A percentile compares a stretch with the other conserved stretches of the same genome.
These are phyloP conservation scores for Idaea dimidiata DNA, from an alignment of 2,888 invertebrate species.

Conservation along the genomic window DNA sequence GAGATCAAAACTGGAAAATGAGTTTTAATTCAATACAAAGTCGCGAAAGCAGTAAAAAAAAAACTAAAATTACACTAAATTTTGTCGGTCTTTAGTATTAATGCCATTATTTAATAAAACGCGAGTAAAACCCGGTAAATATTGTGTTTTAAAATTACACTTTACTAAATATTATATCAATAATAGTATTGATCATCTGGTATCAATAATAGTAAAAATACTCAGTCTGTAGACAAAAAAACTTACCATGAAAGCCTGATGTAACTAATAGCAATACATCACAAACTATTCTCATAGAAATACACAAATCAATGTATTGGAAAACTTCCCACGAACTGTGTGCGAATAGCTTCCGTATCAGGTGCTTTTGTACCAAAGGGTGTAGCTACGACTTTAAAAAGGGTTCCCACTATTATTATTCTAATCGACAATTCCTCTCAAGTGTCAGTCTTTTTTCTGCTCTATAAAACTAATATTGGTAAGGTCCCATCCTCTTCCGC, in stretches of 20 bases:
- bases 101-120: no score
- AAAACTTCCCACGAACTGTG: constrained; percentile 67
- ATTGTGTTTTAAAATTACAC: no score
- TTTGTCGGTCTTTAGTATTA: no score
- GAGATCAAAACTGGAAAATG: no score
- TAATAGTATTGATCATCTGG: background rate
- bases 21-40: no score
- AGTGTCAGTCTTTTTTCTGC: constrained; percentile 71
- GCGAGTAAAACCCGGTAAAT: no score
- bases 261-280: constrained; percentile 20
- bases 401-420: constrained; percentile 74
- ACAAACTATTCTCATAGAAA: constrained; percentile 12
- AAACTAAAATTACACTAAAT: no score
- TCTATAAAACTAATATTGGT: constrained; percentile 81
- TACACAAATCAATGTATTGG: constrained; percentile 25
- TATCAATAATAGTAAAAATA: background rate
- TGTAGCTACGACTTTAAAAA: constrained; percentile 55
- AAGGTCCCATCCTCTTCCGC: constrained; percentile 79
- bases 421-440: constrained; percentile 73
- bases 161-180: no score
- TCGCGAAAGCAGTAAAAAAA: no score
- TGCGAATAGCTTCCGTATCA: constrained; percentile 78
- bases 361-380: constrained; percentile 70
- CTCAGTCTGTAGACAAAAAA: background rate
- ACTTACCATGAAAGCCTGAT: constrained; percentile 3